Evolutionary conservation across 2,113 vertebrate species (phyloP), one percentile per base, ranked within the genome.

Genomic region (Grallaria varia): DNA sequence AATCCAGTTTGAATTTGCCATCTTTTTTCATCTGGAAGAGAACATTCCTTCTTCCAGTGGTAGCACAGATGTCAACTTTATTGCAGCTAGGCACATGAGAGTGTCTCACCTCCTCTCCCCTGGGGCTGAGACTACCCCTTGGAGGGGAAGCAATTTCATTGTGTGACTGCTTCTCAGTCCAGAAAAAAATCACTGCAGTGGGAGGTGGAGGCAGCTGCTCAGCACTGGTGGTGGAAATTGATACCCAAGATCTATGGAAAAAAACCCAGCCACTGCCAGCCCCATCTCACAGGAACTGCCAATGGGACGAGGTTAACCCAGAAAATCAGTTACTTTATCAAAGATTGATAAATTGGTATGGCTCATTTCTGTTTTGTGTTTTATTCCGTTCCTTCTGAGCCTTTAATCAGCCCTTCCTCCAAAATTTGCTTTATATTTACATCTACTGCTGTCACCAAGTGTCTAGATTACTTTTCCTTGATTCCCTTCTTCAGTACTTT

Each of bases 81-180:
- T 28, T 62, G 33, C 59, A 82, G 31, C 44, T 47, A 69, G 0
- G 4, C 10, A 35, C 0, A 1, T n/a, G 33, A 0, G 18, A 14
- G 13, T 47, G 47, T 62, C 52, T 21, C 35, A 50, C 9, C 39
- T 67, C 47, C 35, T 66, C 44, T 58, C 27, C 40, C 33, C 21
- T 0, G 4, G 12, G 67, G 45, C 33, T 19, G 53, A 45, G 81
- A 50, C 40, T 6, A 56, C 35, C 33, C 28, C 64, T 72, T 77
- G 69, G 40, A 77, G 19, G 39, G 9, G 24, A 88, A 69, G 31
- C 0, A 3, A 63, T 58, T 30, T 37, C 42, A 58, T n/a, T 20
- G 16, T 28, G 47, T 2, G 4, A 52, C 22, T 22, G 28, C n/a
- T 63, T 64, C 55, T 17, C 60, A 52, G 7, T 40, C 47, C 69